Evolutionary conservation across 2,113 vertebrate species (phyloP).

Genomic region (Mus musculus): GRCm39 chr2:54136501-54137000

Average conservation of each 20-base stretch:
- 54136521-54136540: neutral
- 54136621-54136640: neutral
- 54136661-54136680: rapidly evolving
- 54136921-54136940: neutral
- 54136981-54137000: neutral
- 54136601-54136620: neutral
- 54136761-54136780: too few species aligned
- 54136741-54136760: too few species aligned
- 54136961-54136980: neutral
- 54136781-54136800: too few species aligned
- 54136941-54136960: neutral
- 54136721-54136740: too few species aligned
- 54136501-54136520: neutral
- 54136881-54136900: neutral
- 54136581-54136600: neutral
- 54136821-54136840: neutral
- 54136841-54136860: neutral
- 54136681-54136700: neutral
- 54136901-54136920: too few species aligned
- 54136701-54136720: too few species aligned
- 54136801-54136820: neutral
- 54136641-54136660: neutral
- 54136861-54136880: neutral
- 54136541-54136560: neutral
- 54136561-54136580: neutral